Base-by-base conservation (phyloP, 2,888 invertebrate genomes). In the Lydus trimaculatus region DNA sequence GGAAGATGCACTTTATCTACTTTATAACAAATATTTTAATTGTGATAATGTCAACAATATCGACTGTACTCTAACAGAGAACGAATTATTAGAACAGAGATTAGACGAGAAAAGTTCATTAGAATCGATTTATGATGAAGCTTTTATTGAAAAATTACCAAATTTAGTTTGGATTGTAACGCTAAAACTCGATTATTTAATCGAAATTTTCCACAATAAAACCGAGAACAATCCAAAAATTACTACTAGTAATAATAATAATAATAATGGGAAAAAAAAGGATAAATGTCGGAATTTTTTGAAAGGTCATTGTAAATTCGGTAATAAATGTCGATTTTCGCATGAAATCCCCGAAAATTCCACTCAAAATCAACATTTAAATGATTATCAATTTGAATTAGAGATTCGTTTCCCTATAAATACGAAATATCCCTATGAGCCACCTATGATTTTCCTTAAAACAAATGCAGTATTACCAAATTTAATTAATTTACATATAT, bases 351-450 rank as follows among this genome's bases (percentile, higher is more conserved):
- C 88, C 59, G 82, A 84, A 69, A 77, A 84, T 58, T n/a, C n/a
- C n/a, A 81, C 83, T 67, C 31, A 28, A 11, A 81, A 84, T 31
- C 83, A 81, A 23, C 85, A 85, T 77, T 74, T 86, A 81, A 73
- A 84, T 75, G 72, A 88, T 86, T 82, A 82, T 85, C 69, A 78
- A 67, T 89, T 93, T 85, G 88, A 91, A 80, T 85, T 94, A 77
- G 94, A 94, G 87, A 87, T 95, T 76, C 87, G 94, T 74, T 94
- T 94, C 85, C 90, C 91, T 0, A 87, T 89, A 73, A 89, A 89
- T 79, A 90, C 90, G 64, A 88, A 88, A 61, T 95, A 94, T 83
- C 94, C 94, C 0, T 91, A 89, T 78, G 92, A 94, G 83, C 88
- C 92, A 0, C 94, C 94, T 0, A 85, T 91, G 69, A 86, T 94